Percentiles rank a stretch among this genome's conserved stretches.
phyloP scores from a whole-genome alignment of 2,113 vertebrate genomes.

The Podiceps cristatus region DNA sequence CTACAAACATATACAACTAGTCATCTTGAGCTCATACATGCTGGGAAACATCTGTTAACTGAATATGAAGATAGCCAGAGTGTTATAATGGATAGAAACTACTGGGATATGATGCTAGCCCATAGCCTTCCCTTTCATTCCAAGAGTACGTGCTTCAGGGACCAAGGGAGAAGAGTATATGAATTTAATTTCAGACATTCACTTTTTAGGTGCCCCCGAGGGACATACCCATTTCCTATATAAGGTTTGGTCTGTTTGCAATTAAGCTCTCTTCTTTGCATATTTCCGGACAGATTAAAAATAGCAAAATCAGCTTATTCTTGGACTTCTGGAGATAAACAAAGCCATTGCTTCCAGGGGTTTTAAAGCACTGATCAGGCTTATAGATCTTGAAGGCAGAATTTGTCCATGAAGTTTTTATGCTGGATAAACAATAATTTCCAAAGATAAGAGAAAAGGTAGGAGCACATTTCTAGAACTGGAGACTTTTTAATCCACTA shows the following conservation, averaged over 20 bases:
- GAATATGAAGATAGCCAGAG: conserved; percentile 27
- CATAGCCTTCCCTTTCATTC: conserved; percentile 49
- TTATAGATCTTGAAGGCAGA: conserved; percentile 33
- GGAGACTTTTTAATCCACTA: neutral
- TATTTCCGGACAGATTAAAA: conserved; percentile 83
- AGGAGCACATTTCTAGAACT: conserved; percentile 28
- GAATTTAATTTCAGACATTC: conserved; percentile 75
- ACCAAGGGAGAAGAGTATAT: conserved; percentile 40
- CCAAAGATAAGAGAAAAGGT: conserved; percentile 27
- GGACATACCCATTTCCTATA: conserved; percentile 77
- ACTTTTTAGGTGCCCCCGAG: conserved; percentile 74
- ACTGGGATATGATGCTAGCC: conserved; percentile 34
- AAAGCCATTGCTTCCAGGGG: conserved; percentile 70
- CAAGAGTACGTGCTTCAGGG: conserved; percentile 51
- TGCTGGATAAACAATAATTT: conserved; percentile 34
- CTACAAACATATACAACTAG: neutral
- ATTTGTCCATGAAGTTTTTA: conserved; percentile 37
- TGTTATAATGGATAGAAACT: conserved; percentile 41
- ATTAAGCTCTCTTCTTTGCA: conserved; percentile 79
- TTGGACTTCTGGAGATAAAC: conserved; percentile 78
- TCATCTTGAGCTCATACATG: conserved; percentile 21
- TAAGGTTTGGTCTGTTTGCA: conserved; percentile 82
- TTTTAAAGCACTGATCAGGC: conserved; percentile 66
- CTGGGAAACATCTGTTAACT: conserved; percentile 57
- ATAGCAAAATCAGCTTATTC: conserved; percentile 80